Base-by-base conservation (phyloP, 2,113 vertebrate genomes). In the Sphaerodactylus townsendi region DNA sequence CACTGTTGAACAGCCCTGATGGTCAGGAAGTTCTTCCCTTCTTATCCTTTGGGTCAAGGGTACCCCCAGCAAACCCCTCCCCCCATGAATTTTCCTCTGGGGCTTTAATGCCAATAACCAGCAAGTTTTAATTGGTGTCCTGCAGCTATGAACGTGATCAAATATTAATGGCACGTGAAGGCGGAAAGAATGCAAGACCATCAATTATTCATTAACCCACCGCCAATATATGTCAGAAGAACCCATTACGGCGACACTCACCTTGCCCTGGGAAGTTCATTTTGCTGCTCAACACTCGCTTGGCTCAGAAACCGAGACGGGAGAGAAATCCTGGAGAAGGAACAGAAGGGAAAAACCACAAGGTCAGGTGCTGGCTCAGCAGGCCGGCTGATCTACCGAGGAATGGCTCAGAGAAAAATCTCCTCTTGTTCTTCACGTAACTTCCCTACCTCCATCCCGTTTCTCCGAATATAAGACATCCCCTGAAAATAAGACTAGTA, bases 261-360 rank as follows among this genome's bases (percentile, higher is more conserved):
- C 93, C 93, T 91, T 21, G 15, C 28, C 85, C 81, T 0, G 0
- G 19, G 1, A 50, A 1, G 25, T 4, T 81, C 93, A 93, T 94
- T 0, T 6, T 86, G 85, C 72, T 66, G 83, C 69, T 82, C 70
- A 81, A 15, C 11, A 0, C 79, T 83, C 7, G 5, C 74, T 62
- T 30, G 84, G 81, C 83, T 81, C 83, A 14, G 81, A 41, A 10
- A 33, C 73, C 0, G 76, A 1, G 10, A 1, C 0, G 74, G 70
- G 59, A 2, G 0, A 1, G 0, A 6, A 73, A 79, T 7, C 87
- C 94, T 92, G 35, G 1, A 0, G 17, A 65, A 74, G 56, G 78
- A 89, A 86, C n/a, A 46, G 62, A 39, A 23, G 28, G 59, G 71
- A 2, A 35, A n/a, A 39, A 21, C 44, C 41, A 33, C 19, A 53